phyloP scores from a whole-genome alignment of 2,888 invertebrate species.

The Lepidocyrtinus sp. region DNA sequence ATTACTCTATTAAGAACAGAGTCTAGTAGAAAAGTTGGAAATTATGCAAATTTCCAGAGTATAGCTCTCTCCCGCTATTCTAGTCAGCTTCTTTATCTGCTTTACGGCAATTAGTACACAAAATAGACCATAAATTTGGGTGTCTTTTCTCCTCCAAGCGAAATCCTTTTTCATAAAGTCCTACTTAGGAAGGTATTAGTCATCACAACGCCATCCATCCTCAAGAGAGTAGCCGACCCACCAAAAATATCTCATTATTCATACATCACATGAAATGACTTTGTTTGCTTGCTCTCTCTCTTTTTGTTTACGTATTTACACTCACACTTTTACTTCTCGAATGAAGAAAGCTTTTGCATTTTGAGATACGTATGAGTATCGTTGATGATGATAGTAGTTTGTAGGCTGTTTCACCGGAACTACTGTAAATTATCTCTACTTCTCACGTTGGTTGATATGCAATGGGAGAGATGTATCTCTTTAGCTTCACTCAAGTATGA shows the following conservation, averaged over 20 bases:
- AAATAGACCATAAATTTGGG: conserved; percentile 28
- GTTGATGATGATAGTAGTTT: not conserved
- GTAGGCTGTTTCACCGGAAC: conserved; percentile 38
- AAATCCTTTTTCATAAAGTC: not conserved
- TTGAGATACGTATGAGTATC: not conserved
- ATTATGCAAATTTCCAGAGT: conserved; percentile 24
- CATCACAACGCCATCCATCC: no score
- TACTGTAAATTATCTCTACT: conserved; percentile 28
- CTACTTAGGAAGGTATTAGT: not conserved
- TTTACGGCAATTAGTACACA: conserved; percentile 31
- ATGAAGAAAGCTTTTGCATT: not conserved
- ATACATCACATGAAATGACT: not conserved
- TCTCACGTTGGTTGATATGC: not conserved
- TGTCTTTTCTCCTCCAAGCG: not conserved
- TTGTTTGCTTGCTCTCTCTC: not conserved
- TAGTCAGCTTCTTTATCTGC: not conserved
- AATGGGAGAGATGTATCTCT: not conserved
- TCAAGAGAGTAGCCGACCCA: not conserved
- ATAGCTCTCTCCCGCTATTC: not conserved
- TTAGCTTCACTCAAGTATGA: not conserved
- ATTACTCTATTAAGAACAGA: conserved; percentile 3
- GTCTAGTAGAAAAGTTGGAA: no score
- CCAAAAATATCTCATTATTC: conserved; percentile 3
- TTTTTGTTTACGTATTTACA: not conserved
- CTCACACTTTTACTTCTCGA: not conserved